Conservation (phyloP, 2,888 invertebrate species). For the Shargacucullia verbasci region DNA sequence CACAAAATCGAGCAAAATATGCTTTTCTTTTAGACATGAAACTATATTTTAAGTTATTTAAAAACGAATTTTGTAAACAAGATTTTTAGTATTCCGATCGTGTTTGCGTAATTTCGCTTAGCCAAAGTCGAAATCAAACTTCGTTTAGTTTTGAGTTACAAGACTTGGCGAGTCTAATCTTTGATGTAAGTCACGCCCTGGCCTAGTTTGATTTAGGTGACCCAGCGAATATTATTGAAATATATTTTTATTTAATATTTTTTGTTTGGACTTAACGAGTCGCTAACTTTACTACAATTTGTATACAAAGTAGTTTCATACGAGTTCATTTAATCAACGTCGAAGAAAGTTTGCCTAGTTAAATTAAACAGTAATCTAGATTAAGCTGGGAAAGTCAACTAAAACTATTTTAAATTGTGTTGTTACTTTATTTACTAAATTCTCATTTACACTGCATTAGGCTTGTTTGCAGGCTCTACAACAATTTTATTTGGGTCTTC, state of each 20-base stretch:
- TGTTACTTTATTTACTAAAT: constrained; percentile 34
- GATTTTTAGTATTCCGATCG: constrained; percentile 31
- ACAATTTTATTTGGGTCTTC: constrained; percentile 47
- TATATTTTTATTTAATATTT: background rate
- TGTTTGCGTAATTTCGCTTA: constrained; percentile 9
- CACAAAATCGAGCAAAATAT: too few relatives aligned
- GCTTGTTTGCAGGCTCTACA: constrained; percentile 36
- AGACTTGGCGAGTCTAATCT: constrained; percentile 18
- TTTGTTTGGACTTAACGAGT: background rate
- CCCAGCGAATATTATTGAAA: background rate
- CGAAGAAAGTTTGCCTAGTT: background rate
- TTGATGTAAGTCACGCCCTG: constrained; percentile 25
- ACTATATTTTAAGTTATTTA: constrained; percentile 1
- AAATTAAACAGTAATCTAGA: background rate
- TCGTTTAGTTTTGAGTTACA: constrained; percentile 5
- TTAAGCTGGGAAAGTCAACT: background rate
- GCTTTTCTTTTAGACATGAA: background rate
- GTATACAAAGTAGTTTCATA: too few relatives aligned
- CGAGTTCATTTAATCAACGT: background rate
- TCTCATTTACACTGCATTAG: constrained; percentile 58
- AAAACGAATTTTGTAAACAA: background rate
- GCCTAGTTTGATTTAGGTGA: constrained; percentile 4
- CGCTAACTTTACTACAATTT: too few relatives aligned
- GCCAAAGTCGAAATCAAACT: constrained; percentile 13
- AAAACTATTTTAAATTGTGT: constrained; percentile 22